Evolutionary conservation across 2,888 invertebrate genomes (phyloP).

Genomic region (Drosophila merina): DNA sequence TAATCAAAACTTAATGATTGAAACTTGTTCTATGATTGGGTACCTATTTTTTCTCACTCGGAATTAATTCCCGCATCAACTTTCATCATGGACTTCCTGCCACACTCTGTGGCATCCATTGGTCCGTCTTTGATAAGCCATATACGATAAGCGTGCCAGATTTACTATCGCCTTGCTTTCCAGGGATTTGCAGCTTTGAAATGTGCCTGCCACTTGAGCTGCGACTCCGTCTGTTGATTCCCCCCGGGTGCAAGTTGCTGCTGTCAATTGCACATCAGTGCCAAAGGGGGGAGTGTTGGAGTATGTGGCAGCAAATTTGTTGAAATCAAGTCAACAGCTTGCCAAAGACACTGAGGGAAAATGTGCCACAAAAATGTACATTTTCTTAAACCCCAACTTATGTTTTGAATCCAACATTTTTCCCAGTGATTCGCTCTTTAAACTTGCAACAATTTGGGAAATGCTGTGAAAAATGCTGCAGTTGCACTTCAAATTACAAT

Average conservation of each 20-base stretch:
- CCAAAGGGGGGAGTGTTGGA: constrained; percentile 14
- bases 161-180: constrained; percentile 65
- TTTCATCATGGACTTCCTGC: constrained; percentile 25
- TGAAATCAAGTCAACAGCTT: constrained; percentile 53
- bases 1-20: neutral
- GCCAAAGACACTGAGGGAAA: neutral
- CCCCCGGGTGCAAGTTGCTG: constrained; percentile 64
- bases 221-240: constrained; percentile 44
- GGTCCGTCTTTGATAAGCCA: constrained; percentile 60
- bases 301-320: constrained; percentile 59
- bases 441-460: constrained; percentile 20
- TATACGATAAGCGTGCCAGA: constrained; percentile 64
- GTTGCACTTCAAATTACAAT: constrained; percentile 60
- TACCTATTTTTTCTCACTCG: neutral
- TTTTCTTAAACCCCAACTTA: too few species aligned
- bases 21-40: neutral
- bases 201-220: constrained; percentile 68
- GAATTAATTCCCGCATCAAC: constrained; percentile 20
- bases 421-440: neutral
- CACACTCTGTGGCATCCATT: neutral
- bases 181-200: constrained; percentile 57
- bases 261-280: constrained; percentile 68
- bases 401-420: neutral
- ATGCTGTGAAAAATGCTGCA: constrained; percentile 47
- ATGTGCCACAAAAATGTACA: too few species aligned